Evolutionary conservation across 2,888 invertebrate species (phyloP), one percentile per base, ranked within the genome.

Genomic region (Luffia ferchaultella): DNA sequence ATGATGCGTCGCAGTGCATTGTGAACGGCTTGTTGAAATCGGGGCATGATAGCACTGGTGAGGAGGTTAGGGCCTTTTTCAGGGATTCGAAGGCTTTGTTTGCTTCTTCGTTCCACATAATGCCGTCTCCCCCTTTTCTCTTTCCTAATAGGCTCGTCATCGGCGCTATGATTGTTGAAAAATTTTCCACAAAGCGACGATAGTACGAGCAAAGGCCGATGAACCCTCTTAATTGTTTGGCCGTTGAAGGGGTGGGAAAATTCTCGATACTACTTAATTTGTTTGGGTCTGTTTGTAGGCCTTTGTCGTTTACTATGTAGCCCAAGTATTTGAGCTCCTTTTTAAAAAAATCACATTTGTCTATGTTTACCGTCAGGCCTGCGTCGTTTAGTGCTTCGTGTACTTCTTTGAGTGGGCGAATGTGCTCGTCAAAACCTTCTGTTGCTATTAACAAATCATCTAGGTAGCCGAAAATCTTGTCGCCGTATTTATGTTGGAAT

Each of bases 211-310:
- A 52, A 1, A 58, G 49, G 12, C 59, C 54, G n/a, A 59, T 44
- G 50, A 52, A 52, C n/a, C 42, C 46, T 50, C 48, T 50, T 5
- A 60, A 50, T 46, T 56, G 53, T 45, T 56, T 59, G 16, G 48
- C 17, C 2, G 53, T 57, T 20, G 50, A 52, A 7, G 59, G 58
- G 16, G 58, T 15, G 19, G 55, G 57, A 12, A 58, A 45, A 5
- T 60, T 55, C 20, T 53, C 41, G 12, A 60, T 60, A 7, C 49
- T 51, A 20, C 49, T 16, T 7, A 58, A 55, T 54, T 58, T 61
- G 2, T 50, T 16, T 1, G 60, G 58, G 46, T 62, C 57, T 15
- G 62, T 62, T 50, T 53, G 57, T 12, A 60, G 53, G 15, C 56
- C 61, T 1, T 58, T 57, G 16, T 54, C 18, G 3, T 17, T 17